Evolutionary conservation across 2,797 vertebrate genomes (phyloP), one percentile per base, ranked within the genome.

Genomic region (Fratercula arctica): DNA sequence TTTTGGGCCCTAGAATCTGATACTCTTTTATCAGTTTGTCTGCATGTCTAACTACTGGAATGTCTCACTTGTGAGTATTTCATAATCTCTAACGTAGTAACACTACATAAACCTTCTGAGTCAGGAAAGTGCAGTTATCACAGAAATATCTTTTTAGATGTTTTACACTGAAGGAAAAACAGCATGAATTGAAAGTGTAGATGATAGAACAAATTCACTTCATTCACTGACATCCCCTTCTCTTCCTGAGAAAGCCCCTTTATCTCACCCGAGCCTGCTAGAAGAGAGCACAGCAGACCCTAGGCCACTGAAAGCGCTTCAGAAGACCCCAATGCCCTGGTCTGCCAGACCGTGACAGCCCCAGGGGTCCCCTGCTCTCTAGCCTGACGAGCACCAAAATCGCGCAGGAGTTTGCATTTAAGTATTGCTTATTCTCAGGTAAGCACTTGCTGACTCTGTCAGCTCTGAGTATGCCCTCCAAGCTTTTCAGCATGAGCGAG

Each of bases 301-400:
- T 4, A 45, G 26, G 41, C 15, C 45, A 31, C 81, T 18, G 28
- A 35, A 67, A 77, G n/a, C 0, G 3, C 35, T 75, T n/a, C 60
- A 45, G 69, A 80, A 89, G 23, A 83, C 41, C 41, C 25, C 0
- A 0, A 53, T 13, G 11, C 3, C 16, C 13, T 21, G 16, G 9
- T 46, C 37, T 43, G 48, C 23, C 31, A 57, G 28, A 33, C 6
- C 1, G 0, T 2, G 8, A 41, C 1, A 0, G 43, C 24, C 19
- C 31, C 41, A 29, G 31, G 13, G 9, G 17, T 33, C 31, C 21
- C 39, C 64, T 28, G 20, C 43, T 50, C 60, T 91, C 51, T 7
- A 17, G 51, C 24, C 85, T 83, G 61, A 76, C 0, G 1, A 79
- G 57, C 66, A 75, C 39, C 0, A 0, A 78, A 29, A 67, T 17